These are phyloP conservation scores for Macaria liturata DNA, from an alignment of 2,888 invertebrate genomes.

Conservation along the genomic window DNA sequence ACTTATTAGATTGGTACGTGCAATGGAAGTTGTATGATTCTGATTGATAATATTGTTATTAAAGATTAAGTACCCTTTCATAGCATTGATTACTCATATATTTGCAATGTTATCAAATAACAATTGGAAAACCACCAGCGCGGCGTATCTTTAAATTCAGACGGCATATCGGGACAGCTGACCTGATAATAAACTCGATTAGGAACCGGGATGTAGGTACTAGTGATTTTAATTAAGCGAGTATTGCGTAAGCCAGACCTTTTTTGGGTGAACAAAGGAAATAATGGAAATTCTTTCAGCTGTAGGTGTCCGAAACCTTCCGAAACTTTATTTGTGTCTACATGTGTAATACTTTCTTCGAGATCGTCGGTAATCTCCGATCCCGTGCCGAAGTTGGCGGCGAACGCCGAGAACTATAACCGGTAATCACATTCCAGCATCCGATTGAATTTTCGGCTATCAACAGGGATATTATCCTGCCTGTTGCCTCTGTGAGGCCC, in stretches of 20 bases:
- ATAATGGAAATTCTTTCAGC: slow-evolving; percentile 2
- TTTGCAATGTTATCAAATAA: slow-evolving; percentile 21
- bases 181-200: slow-evolving; percentile 3
- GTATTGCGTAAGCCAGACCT: slow-evolving; percentile 1
- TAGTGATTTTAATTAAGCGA: neutral
- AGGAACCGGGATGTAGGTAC: neutral
- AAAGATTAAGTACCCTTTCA: slow-evolving; percentile 9
- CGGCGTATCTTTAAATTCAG: too few species aligned
- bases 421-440: slow-evolving; percentile 1
- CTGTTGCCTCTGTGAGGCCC: slow-evolving; percentile 9
- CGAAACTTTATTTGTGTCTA: too few species aligned
- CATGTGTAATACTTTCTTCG: too few species aligned
- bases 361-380: too few species aligned
- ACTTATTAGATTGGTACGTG: too few species aligned
- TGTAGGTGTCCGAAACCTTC: too few species aligned
- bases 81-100: slow-evolving; percentile 20
- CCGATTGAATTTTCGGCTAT: slow-evolving; percentile 2
- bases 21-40: too few species aligned
- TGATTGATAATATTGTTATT: slow-evolving; percentile 14
- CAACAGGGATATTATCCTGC: slow-evolving; percentile 7
- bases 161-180: too few species aligned
- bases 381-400: neutral
- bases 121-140: slow-evolving; percentile 7
- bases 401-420: neutral
- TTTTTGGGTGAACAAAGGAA: neutral